Evolutionary conservation across 2,113 vertebrate genomes (phyloP).

Genomic region (Campylomormyrus numenius): DNA sequence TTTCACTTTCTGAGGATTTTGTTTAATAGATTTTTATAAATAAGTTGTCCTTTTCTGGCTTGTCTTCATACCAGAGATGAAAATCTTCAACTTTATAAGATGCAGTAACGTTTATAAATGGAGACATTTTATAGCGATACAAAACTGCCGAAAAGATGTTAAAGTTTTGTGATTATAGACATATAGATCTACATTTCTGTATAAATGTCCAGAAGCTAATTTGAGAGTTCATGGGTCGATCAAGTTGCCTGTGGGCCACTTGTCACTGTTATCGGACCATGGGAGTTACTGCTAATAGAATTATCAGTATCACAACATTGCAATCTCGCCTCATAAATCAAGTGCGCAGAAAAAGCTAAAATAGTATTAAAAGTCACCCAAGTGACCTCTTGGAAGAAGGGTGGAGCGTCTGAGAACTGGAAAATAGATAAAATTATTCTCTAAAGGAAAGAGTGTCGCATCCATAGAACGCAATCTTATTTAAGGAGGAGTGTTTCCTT

Average conservation of each 20-base stretch:
- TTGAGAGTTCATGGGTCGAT: neutral
- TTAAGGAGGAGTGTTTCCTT: constrained; percentile 29
- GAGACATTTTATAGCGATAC: neutral
- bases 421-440: constrained; percentile 48
- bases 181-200: neutral
- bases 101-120: neutral
- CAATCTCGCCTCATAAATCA: constrained; percentile 9
- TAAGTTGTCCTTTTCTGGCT: neutral
- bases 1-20: neutral
- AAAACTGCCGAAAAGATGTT: neutral
- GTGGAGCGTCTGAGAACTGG: constrained; percentile 50
- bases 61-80: neutral
- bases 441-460: constrained; percentile 27
- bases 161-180: neutral
- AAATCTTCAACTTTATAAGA: neutral
- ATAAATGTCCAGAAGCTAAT: neutral
- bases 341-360: neutral
- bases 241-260: neutral
- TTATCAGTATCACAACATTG: constrained; percentile 19
- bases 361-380: constrained; percentile 26
- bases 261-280: neutral
- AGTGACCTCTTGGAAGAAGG: constrained; percentile 44
- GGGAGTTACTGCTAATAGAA: neutral
- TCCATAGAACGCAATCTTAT: constrained; percentile 30
- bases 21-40: no score